A percentile compares a stretch with the other conserved stretches of the same genome.
Conservation (phyloP, 2,113 vertebrate species). For the Vidua macroura region DNA sequence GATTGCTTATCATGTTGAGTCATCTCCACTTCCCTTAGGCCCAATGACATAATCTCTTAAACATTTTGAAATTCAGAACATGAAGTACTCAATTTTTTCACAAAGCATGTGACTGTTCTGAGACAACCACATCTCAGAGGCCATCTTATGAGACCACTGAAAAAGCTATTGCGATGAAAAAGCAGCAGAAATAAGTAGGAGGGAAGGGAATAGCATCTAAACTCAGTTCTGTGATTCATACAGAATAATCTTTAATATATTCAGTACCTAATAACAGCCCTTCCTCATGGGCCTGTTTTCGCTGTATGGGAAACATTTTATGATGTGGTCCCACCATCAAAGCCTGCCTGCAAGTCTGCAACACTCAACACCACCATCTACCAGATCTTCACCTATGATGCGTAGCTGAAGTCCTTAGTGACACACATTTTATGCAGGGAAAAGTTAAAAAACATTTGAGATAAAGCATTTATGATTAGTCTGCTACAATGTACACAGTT, state of each 20-base stretch:
- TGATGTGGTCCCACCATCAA: neutral
- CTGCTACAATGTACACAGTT: neutral
- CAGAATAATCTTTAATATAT: conserved; percentile 61
- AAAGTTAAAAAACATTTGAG: neutral
- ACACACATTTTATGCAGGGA: neutral
- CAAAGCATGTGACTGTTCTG: conserved; percentile 6
- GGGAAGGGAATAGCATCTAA: conserved; percentile 48
- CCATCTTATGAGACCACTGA: conserved; percentile 35
- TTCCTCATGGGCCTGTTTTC: neutral
- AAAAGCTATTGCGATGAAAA: conserved; percentile 49
- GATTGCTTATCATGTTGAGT: neutral
- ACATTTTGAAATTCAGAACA: conserved; percentile 53
- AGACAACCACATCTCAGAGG: conserved; percentile 35
- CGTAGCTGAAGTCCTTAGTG: neutral
- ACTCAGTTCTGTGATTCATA: conserved; percentile 62
- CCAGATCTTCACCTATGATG: neutral
- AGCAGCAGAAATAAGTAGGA: conserved; percentile 60
- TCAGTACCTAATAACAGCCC: conserved; percentile 58
- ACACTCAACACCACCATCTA: neutral
- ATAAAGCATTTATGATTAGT: neutral
- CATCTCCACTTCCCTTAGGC: conserved; percentile 25
- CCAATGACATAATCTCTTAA: conserved; percentile 26
- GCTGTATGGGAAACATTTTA: neutral
- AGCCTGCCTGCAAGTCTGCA: neutral
- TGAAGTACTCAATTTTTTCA: conserved; percentile 51